These are phyloP conservation scores for Cryptocheilus praepositus DNA, from an alignment of 2,888 invertebrate species.

Conservation along the genomic window DNA sequence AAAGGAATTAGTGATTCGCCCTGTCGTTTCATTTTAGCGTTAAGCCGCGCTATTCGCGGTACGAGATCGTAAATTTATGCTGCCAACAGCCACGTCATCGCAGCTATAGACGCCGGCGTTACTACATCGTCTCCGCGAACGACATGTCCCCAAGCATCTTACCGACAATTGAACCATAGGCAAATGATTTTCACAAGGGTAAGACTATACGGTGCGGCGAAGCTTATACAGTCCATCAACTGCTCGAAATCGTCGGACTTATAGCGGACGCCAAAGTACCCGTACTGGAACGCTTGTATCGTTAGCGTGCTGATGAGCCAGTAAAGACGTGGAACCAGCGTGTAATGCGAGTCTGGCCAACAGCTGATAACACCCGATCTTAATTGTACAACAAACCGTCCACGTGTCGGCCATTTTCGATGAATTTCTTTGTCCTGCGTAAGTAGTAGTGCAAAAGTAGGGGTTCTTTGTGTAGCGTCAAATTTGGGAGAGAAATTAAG, in stretches of 20 bases:
- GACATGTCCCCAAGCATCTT: slow-evolving; percentile 1
- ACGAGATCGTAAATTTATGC: too few species aligned
- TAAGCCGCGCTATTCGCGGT: too few species aligned
- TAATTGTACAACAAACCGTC: background rate
- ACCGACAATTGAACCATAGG: slow-evolving; percentile 31
- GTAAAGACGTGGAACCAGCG: background rate
- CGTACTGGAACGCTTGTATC: slow-evolving; percentile 22
- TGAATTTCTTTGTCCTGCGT: too few species aligned
- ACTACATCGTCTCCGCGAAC: too few species aligned
- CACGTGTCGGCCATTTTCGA: background rate
- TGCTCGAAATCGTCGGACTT: slow-evolving; percentile 8
- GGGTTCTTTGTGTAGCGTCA: too few species aligned
- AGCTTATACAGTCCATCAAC: slow-evolving; percentile 28
- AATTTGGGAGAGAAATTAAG: too few species aligned
- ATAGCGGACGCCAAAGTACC: slow-evolving; percentile 18
- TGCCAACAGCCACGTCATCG: too few species aligned
- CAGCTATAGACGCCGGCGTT: too few species aligned
- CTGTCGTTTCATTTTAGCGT: too few species aligned
- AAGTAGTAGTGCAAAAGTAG: too few species aligned
- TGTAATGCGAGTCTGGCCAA: slow-evolving; percentile 25
- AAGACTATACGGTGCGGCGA: slow-evolving; percentile 16
- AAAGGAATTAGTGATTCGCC: too few species aligned
- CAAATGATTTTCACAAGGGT: slow-evolving; percentile 22
- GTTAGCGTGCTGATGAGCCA: slow-evolving; percentile 18
- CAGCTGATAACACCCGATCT: slow-evolving; percentile 26